Conservation (phyloP, 2,113 vertebrate genomes). For the Pholis gunnellus region DNA sequence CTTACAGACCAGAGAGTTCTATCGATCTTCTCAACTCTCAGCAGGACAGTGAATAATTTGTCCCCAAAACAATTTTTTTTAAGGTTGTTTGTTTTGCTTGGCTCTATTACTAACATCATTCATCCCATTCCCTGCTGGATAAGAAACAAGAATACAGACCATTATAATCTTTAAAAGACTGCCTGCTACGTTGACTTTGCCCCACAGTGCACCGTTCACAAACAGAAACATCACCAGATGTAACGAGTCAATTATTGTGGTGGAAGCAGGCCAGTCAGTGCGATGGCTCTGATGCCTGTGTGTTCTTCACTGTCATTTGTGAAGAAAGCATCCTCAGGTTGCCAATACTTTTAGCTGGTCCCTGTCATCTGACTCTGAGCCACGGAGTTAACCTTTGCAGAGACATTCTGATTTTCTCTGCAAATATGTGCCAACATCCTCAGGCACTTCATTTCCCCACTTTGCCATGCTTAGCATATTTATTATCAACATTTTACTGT, state of each 20-base stretch:
- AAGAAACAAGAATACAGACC: background rate
- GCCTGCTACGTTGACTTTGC: background rate
- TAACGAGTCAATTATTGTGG: conserved; percentile 59
- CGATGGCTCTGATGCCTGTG: conserved; percentile 1
- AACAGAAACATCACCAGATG: conserved; percentile 51
- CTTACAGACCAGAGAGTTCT: background rate
- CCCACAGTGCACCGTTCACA: conserved; percentile 23
- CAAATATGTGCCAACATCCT: background rate
- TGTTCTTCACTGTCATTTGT: conserved; percentile 49
- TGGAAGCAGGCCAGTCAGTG: conserved; percentile 56
- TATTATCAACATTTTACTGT: background rate
- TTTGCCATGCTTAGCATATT: background rate
- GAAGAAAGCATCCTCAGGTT: conserved; percentile 28
- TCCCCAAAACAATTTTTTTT: background rate
- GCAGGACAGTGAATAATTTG: background rate
- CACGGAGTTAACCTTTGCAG: conserved; percentile 5
- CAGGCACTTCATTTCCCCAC: background rate
- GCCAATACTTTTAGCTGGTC: conserved; percentile 23
- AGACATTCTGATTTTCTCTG: conserved; percentile 11
- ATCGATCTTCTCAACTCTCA: background rate
- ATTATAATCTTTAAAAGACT: conserved; percentile 9
- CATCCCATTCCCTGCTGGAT: background rate
- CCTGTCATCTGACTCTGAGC: conserved; percentile 21
- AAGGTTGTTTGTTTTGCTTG: background rate
- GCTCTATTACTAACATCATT: background rate